These are phyloP conservation scores for Montipora capricornis DNA, from an alignment of 64 coral and sea anemone genomes.

Conservation along the genomic window DNA sequence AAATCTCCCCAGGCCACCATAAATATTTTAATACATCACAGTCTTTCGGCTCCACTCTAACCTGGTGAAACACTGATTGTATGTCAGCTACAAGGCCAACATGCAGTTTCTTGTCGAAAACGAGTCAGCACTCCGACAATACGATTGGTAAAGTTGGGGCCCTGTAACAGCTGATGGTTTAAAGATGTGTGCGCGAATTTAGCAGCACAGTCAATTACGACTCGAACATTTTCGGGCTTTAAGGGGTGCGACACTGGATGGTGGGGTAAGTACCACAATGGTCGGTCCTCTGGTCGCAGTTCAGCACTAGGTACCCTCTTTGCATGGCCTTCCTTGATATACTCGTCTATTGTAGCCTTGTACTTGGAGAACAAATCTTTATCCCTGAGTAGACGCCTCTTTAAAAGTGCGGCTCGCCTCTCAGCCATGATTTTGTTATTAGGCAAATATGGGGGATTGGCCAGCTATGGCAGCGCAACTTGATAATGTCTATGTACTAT, in stretches of 20 bases:
- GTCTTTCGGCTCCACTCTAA: constrained; percentile 50
- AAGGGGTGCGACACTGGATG: constrained; percentile 60
- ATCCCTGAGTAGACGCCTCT: constrained; percentile 52
- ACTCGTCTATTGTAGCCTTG: constrained; percentile 24
- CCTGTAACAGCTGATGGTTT: constrained; percentile 62
- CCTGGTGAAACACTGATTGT: constrained; percentile 69
- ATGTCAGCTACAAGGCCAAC: constrained; percentile 64
- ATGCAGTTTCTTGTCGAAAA: constrained; percentile 54
- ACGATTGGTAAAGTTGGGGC: constrained; percentile 43
- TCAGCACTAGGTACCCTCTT: constrained; percentile 47
- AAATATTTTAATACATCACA: constrained; percentile 51
- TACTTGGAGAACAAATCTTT: constrained; percentile 20
- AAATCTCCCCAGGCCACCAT: constrained; percentile 59
- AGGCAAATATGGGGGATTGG: constrained; percentile 37
- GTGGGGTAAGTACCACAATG: constrained; percentile 65
- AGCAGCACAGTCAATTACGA: constrained; percentile 62
- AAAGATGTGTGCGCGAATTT: constrained; percentile 40
- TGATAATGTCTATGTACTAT: constrained; percentile 56
- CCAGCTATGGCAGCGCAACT: constrained; percentile 61
- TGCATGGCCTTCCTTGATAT: constrained; percentile 18
- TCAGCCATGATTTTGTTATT: constrained; percentile 31
- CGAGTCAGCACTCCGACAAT: constrained; percentile 68
- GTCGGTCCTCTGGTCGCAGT: background rate
- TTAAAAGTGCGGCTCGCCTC: constrained; percentile 16
- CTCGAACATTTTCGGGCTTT: constrained; percentile 58